Evolutionary conservation across 2,113 vertebrate species (phyloP).

Genomic region (Polyodon spathula): DNA sequence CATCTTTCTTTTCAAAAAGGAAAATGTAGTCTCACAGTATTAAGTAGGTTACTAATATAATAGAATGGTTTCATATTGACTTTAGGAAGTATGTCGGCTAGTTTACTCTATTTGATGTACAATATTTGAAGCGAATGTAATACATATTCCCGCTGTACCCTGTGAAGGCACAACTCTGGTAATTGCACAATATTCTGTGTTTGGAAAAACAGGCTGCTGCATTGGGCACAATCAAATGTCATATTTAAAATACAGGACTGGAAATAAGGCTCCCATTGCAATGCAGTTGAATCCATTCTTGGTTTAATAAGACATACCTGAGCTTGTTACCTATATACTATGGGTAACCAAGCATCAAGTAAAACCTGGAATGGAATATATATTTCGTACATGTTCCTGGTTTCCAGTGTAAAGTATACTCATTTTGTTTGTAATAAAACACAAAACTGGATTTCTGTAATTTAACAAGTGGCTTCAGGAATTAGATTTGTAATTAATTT

Average conservation of each 20-base stretch:
- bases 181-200: not conserved
- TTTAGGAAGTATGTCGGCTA: too few relatives aligned
- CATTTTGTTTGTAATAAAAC: slow-evolving; percentile 29
- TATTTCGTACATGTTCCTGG: slow-evolving; percentile 38
- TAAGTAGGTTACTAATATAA: too few relatives aligned
- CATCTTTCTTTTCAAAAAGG: too few relatives aligned
- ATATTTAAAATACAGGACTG: too few relatives aligned
- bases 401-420: slow-evolving; percentile 43
- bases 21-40: too few relatives aligned
- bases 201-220: not conserved
- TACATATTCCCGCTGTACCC: not conserved
- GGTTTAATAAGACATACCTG: too few relatives aligned
- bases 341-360: too few relatives aligned
- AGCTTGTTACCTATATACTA: too few relatives aligned
- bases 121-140: not conserved
- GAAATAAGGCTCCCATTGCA: too few relatives aligned
- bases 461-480: slow-evolving; percentile 22
- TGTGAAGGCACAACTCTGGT: slow-evolving; percentile 8
- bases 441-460: slow-evolving; percentile 33
- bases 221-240: not conserved
- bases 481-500: slow-evolving; percentile 44
- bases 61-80: too few relatives aligned
- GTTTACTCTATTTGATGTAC: not conserved
- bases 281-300: too few relatives aligned
- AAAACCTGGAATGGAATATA: too few relatives aligned